A percentile compares a stretch with the other conserved stretches of the same genome.
Evolutionary conservation across 2,113 vertebrate genomes (phyloP).

Genomic region (Acanthochromis polyacanthus): DNA sequence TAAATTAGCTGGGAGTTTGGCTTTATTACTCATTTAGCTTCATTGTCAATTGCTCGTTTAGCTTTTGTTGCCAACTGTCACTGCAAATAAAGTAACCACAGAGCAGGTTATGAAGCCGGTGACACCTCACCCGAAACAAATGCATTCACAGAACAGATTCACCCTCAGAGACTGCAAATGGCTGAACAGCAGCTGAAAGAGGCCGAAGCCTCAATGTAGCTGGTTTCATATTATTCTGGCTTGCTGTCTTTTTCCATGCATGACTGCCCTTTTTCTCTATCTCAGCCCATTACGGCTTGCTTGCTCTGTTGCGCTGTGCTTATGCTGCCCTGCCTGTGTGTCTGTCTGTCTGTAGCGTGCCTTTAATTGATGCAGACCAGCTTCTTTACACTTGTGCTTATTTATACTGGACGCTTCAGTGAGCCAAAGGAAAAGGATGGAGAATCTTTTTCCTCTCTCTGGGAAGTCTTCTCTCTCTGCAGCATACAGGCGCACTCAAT

Average conservation of each 20-base stretch:
- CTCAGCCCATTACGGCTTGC: constrained; percentile 54
- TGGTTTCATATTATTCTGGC: constrained; percentile 34
- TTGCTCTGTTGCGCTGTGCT: constrained; percentile 60
- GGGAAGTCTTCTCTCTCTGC: constrained; percentile 5
- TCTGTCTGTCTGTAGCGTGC: constrained; percentile 43
- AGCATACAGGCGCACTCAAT: constrained; percentile 15
- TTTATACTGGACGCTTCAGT: constrained; percentile 58
- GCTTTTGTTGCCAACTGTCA: constrained; percentile 30
- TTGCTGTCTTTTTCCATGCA: constrained; percentile 54
- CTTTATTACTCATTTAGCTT: constrained; percentile 32
- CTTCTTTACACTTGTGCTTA: constrained; percentile 60
- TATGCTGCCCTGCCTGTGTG: constrained; percentile 34
- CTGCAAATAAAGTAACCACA: not conserved
- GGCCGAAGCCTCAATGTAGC: constrained; percentile 5
- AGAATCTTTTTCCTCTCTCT: constrained; percentile 34
- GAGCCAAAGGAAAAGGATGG: constrained; percentile 47
- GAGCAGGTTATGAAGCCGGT: constrained; percentile 16
- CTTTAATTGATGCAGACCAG: constrained; percentile 69
- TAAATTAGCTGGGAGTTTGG: not conserved
- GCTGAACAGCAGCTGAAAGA: constrained; percentile 17
- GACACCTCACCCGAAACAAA: not conserved
- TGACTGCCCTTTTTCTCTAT: constrained; percentile 40
- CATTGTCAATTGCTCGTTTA: constrained; percentile 33
- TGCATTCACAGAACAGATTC: constrained; percentile 8
- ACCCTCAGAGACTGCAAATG: constrained; percentile 9